Conservation (phyloP, 2,888 invertebrate species). For the Tinea semifulvella region DNA sequence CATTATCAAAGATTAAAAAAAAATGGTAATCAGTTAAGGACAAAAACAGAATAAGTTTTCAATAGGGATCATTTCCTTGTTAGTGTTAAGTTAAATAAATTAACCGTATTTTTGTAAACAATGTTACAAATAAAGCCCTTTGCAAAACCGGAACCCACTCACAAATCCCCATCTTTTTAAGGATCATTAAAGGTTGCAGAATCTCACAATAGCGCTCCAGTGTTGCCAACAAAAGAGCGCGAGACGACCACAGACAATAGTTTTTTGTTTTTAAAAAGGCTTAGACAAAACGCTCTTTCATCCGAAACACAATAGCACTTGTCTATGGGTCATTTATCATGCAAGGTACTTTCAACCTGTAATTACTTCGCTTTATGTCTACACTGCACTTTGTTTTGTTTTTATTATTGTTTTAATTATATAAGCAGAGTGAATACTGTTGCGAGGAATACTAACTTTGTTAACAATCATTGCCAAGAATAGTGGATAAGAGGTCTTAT, state of each 20-base stretch:
- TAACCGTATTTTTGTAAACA: too few species aligned
- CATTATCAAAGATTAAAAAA: too few species aligned
- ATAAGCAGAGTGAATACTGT: background rate
- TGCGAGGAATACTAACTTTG: too few species aligned
- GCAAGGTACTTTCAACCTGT: constrained; percentile 62
- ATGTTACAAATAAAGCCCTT: background rate
- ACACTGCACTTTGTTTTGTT: background rate
- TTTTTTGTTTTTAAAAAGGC: constrained; percentile 26
- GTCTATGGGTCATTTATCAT: constrained; percentile 63
- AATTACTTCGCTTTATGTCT: constrained; percentile 41
- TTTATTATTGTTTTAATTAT: background rate
- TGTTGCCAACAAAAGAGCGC: constrained; percentile 10
- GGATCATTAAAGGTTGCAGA: constrained; percentile 11
- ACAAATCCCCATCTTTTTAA: constrained; percentile 6
- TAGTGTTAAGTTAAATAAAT: too few species aligned
- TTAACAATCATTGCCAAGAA: too few species aligned
- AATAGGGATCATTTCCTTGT: too few species aligned
- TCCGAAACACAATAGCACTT: constrained; percentile 48
- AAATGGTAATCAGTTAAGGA: too few species aligned
- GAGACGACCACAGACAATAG: constrained; percentile 14
- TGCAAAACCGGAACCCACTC: background rate
- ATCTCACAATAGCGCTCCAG: constrained; percentile 6
- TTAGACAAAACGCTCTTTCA: constrained; percentile 64
- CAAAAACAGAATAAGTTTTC: too few species aligned
- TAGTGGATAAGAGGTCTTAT: too few species aligned